Percentiles rank a stretch among this genome's conserved stretches.
Evolutionary conservation across 2,113 vertebrate genomes (phyloP).

Genomic region (Tapirus terrestris): DNA sequence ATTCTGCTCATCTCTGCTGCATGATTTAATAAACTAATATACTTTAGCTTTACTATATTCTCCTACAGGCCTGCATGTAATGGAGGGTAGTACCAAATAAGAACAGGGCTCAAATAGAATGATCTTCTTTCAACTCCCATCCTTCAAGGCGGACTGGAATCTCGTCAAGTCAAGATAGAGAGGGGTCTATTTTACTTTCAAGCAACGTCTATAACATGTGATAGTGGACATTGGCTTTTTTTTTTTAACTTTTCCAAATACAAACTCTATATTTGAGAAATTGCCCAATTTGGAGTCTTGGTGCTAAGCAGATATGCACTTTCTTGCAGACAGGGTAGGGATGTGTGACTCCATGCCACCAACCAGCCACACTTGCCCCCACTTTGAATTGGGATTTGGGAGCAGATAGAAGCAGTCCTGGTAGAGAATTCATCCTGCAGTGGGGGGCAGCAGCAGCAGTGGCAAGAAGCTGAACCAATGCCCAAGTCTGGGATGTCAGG

Average conservation of each 20-base stretch:
- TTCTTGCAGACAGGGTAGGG: not conserved
- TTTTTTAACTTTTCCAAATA: not conserved
- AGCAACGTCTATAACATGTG: not conserved
- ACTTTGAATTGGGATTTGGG: not conserved
- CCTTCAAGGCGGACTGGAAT: not conserved
- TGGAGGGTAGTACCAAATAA: not conserved
- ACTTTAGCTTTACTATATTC: not conserved
- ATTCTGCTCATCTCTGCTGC: conserved; percentile 2
- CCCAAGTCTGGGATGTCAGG: not conserved
- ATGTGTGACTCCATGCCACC: not conserved
- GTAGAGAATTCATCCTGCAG: not conserved
- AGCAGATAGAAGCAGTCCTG: not conserved
- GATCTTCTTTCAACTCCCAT: conserved; percentile 29
- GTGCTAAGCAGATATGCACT: not conserved
- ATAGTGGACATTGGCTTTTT: not conserved
- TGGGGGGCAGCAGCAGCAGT: not conserved
- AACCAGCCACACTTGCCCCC: not conserved
- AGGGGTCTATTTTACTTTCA: conserved; percentile 11
- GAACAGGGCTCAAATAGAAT: not conserved
- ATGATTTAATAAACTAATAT: conserved; percentile 34
- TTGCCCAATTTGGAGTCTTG: not conserved
- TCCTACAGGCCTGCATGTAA: not conserved
- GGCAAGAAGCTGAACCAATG: not conserved
- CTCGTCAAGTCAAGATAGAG: not conserved
- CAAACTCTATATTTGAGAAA: not conserved